A percentile compares a stretch with the other conserved stretches of the same genome.
phyloP scores from a whole-genome alignment of 2,113 vertebrate species.

The Gymnogyps californianus region DNA sequence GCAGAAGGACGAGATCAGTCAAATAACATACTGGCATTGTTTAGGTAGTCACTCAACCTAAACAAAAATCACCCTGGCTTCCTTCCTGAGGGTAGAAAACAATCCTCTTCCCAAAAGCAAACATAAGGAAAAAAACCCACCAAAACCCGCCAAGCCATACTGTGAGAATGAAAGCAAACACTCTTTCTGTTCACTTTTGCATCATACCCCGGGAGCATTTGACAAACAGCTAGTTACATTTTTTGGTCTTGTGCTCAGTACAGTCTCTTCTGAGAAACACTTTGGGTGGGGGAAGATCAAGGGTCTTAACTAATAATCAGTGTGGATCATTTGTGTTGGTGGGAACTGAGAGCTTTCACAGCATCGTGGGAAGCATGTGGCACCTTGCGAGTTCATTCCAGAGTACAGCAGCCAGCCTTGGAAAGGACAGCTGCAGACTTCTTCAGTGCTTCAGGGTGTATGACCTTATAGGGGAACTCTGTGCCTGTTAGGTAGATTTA shows the following conservation, averaged over 20 bases:
- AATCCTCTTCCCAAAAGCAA: neutral
- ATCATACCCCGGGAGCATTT: neutral
- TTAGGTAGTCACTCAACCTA: neutral
- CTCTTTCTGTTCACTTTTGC: neutral
- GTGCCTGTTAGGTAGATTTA: neutral
- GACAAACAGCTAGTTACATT: neutral
- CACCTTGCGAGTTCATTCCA: fast-evolving
- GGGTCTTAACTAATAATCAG: neutral
- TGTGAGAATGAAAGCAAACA: neutral
- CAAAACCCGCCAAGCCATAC: neutral
- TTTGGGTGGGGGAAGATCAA: neutral
- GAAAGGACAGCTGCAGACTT: neutral
- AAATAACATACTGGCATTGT: neutral
- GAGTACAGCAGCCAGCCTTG: neutral
- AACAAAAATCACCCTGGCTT: neutral
- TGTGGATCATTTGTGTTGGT: neutral
- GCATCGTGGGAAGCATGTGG: fast-evolving
- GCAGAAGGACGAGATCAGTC: neutral
- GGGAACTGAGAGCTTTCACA: neutral
- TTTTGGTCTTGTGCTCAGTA: neutral
- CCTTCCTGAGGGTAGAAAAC: neutral
- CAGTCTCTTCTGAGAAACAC: neutral
- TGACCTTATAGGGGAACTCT: fast-evolving
- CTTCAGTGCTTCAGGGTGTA: neutral
- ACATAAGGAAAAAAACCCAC: neutral